Base-by-base conservation (phyloP, 2,888 invertebrate species). In the Athalia circularis region DNA sequence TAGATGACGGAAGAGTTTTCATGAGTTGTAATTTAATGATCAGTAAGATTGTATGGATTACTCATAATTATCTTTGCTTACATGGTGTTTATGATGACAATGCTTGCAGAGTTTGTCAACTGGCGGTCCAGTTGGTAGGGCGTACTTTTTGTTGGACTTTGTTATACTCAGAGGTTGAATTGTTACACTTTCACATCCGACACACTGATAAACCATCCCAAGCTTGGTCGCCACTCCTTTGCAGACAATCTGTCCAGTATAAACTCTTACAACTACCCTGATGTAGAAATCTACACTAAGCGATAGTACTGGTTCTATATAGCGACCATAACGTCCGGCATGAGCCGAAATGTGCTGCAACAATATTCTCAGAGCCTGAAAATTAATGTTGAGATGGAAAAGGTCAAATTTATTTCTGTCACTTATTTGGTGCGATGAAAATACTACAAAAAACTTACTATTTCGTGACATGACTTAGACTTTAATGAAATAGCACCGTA, bases 281-380 rank as follows among this genome's bases (percentile, higher is more conserved):
- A 99, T 94, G 89, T 99, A 99, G 91, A 99, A 99, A 90, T 99
- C 99, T 0, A 96, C 97, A 43, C 98, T 98, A 81, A 99, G 90
- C 47, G 97, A 97, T 3, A 99, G 89, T 64, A 99, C 87, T 0
- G 99, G 99, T 62, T 94, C 94, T 83, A 98, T 98, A 90, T 97
- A 98, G 81, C 97, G 93, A 4, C 97, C 96, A 90, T 99, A 98
- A 50, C 97, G 93, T 87, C 96, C 98, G 0, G 99, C 99, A 86
- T 97, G 97, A 0, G 95, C 93, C 87, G 99, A 97, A 82, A 99
- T 95, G 83, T 95, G 94, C 86, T 97, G 96, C 43, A 99, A 91
- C 59, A 99, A 91, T 87, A 99, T 99, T 81, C 99, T 92, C n/a
- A 99, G 89, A 0, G 97, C 98, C 96, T 96, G 88, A 59, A 91